Base-by-base conservation (phyloP, 2,113 vertebrate genomes). In the Perccottus glenii region DNA sequence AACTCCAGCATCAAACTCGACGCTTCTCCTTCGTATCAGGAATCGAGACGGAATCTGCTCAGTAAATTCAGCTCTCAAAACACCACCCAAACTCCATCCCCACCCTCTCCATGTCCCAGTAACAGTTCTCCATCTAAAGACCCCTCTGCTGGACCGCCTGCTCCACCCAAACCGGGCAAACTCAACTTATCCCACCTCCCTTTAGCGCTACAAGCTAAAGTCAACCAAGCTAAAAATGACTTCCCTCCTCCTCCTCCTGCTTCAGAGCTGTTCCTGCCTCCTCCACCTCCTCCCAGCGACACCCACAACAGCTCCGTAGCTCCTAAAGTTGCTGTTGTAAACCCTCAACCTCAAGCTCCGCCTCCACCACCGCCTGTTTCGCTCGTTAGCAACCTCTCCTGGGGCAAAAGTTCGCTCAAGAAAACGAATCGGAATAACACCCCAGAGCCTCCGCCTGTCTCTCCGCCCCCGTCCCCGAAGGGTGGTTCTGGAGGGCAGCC, bases 121-220 rank as follows among this genome's bases (percentile, higher is more conserved):
- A 69, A 5, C 15, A 1, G 15, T 9, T 90, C 89, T 9, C 94
- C 95, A 62, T 87, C 85, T 40, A 97, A 94, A 84, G 97, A 98
- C 42, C 73, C 87, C 3, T 76, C 88, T 9, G 69, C 77, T 0
- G 95, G 94, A 53, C 96, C 96, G 5, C 93, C 90, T 32, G 95
- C 96, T 19, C 95, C 94, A 15, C 96, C 95, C 2, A 99, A 99
- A 85, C 98, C 98, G 5, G 98, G 96, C 9, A 97, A 98, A 68
- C 95, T 99, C 6, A 95, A 94, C 71, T 91, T 99, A 47, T 75
- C 94, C 52, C 88, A 90, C 78, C 91, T 99, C 32, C 95, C 97
- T 0, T 47, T 92, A 52, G 93, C 92, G 4, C 94, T 94, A 0
- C 96, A 94, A 64, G 93, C 91, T 45, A 90, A 88, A 49, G 88